A percentile compares a stretch with the other conserved stretches of the same genome.
These are phyloP conservation scores for Protomyctophum bolini DNA, from an alignment of 2,113 vertebrate species.

Conservation along the genomic window DNA sequence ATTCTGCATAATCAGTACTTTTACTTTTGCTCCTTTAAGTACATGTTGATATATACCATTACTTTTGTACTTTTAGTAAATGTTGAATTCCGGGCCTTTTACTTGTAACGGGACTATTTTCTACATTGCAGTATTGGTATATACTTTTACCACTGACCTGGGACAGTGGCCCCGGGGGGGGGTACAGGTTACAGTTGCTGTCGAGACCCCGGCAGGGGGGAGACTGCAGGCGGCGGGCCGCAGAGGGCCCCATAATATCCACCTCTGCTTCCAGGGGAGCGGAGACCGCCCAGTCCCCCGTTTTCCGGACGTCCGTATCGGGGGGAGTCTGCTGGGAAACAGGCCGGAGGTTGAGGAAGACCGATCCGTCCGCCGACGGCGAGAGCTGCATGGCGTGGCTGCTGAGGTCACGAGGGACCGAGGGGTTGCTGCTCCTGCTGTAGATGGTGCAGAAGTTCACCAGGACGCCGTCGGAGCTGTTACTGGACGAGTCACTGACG, in stretches of 20 bases:
- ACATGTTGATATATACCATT: no score
- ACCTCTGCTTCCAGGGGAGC: constrained; percentile 50
- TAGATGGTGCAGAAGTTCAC: constrained; percentile 96
- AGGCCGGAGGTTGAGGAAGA: constrained; percentile 90
- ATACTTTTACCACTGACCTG: constrained; percentile 54
- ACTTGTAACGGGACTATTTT: no score
- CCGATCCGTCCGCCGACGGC: constrained; percentile 74
- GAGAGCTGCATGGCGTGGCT: constrained; percentile 80
- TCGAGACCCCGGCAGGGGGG: constrained; percentile 80
- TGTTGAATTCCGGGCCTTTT: no score
- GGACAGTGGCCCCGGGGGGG: constrained; percentile 73
- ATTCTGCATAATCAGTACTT: no score
- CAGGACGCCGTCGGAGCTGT: constrained; percentile 91
- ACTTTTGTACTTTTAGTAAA: no score
- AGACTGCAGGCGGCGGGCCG: constrained; percentile 76
- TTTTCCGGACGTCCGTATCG: constrained; percentile 17
- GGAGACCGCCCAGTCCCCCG: constrained; percentile 49
- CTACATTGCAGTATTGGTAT: no score
- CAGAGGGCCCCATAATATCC: constrained; percentile 63
- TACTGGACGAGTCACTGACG: constrained; percentile 91
- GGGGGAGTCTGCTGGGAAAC: constrained; percentile 81
- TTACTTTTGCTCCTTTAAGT: no score
- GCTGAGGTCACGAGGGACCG: constrained; percentile 83
- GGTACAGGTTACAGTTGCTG: constrained; percentile 92
- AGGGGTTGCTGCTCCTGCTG: constrained; percentile 85